phyloP scores from a whole-genome alignment of 1,140 invertebrate genomes.

The Scylla paramamosain region DNA sequence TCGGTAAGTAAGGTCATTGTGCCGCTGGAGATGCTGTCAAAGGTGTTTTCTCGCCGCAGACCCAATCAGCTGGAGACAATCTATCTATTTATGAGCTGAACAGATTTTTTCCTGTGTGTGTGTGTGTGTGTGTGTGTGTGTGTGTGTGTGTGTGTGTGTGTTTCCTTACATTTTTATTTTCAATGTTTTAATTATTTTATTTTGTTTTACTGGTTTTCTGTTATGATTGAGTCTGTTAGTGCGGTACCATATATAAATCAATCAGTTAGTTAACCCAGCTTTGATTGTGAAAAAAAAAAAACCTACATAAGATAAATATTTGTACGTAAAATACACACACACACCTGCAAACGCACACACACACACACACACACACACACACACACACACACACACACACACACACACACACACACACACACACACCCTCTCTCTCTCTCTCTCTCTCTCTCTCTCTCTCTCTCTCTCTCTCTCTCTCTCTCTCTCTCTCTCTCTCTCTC shows the following conservation, averaged over 20 bases:
- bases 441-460: background rate
- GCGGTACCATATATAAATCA: background rate
- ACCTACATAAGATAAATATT: background rate
- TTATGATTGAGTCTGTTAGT: background rate
- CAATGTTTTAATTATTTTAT: background rate
- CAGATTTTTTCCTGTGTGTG: background rate
- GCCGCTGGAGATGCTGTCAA: background rate
- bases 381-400: conserved; percentile 16
- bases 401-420: background rate
- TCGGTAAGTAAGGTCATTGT: background rate
- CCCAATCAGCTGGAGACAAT: background rate
- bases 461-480: background rate
- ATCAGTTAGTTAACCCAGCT: too few species aligned
- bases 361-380: conserved; percentile 31
- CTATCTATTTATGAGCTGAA: background rate
- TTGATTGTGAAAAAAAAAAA: too few species aligned
- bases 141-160: conserved; percentile 1
- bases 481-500: too few species aligned
- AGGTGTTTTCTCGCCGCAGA: background rate
- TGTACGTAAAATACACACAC: background rate
- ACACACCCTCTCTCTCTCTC: background rate
- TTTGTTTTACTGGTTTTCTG: background rate
- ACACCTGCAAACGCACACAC: background rate
- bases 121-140: conserved; percentile 20
- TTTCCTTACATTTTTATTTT: background rate